A percentile compares a stretch with the other conserved stretches of the same genome.
Conservation (phyloP, 2,113 vertebrate species). For the Actenoides lindsayi region DNA sequence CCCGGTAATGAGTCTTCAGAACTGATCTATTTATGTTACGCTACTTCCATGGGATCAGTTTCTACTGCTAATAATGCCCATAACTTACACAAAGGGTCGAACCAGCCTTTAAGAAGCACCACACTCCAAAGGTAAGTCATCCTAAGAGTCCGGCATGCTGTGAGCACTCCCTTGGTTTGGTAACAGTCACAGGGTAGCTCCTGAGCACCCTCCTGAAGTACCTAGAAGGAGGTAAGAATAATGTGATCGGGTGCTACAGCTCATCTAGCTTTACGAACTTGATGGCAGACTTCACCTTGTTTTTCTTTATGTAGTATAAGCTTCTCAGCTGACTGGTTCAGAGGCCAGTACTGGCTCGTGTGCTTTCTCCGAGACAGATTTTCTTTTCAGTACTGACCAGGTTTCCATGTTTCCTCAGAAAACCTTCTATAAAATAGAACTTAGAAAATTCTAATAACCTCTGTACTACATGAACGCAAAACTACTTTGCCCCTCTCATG, state of each 20-base stretch:
- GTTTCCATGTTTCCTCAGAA: not conserved
- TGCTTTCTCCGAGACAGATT: not conserved
- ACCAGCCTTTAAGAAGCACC: not conserved
- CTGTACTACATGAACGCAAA: not conserved
- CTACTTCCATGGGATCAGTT: conserved; percentile 11
- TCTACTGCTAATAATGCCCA: not conserved
- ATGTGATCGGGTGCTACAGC: not conserved
- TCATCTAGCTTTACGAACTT: not conserved
- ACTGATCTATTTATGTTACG: not conserved
- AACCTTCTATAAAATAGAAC: not conserved
- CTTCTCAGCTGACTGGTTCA: not conserved
- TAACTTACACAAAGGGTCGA: not conserved
- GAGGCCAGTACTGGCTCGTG: not conserved
- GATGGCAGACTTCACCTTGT: not conserved
- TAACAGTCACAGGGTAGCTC: not conserved
- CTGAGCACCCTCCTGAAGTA: not conserved
- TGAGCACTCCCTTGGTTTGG: not conserved
- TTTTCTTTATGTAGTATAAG: not conserved
- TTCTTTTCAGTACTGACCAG: not conserved
- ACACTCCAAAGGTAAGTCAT: not conserved
- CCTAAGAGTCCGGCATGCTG: not conserved
- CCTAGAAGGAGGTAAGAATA: not conserved
- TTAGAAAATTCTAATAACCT: not conserved
- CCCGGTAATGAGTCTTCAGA: conserved; percentile 15
- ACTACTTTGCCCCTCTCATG: not conserved